A percentile compares a stretch with the other conserved stretches of the same genome.
Evolutionary conservation across 2,797 vertebrate species (phyloP).

Genomic region (Lutjanus argentimaculatus): DNA sequence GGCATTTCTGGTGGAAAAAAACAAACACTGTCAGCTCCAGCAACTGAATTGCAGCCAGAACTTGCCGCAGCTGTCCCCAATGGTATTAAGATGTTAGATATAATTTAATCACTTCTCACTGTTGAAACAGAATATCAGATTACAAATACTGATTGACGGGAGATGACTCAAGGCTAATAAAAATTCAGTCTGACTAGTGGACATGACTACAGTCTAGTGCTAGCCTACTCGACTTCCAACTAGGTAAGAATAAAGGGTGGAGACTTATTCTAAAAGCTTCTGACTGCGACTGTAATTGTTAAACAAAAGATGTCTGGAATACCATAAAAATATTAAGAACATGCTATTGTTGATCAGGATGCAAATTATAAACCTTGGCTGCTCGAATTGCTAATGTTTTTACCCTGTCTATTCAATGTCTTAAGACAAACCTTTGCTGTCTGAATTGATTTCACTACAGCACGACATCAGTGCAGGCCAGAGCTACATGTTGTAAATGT

Average conservation of each 20-base stretch:
- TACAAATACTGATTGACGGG: background rate
- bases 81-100: too few relatives aligned
- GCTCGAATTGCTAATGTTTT: background rate
- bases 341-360: background rate
- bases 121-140: background rate
- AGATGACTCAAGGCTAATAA: background rate
- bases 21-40: too few relatives aligned
- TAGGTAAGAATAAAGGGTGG: background rate
- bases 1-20: too few relatives aligned
- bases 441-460: background rate
- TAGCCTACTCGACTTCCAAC: too few relatives aligned
- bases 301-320: background rate
- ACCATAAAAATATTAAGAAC: background rate
- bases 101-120: background rate
- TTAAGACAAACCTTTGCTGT: background rate
- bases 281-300: background rate
- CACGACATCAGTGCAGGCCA: background rate
- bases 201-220: background rate
- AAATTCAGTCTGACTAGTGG: background rate
- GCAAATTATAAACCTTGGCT: background rate
- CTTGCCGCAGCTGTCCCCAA: too few relatives aligned
- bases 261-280: background rate
- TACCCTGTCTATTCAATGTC: background rate
- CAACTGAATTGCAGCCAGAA: too few relatives aligned
- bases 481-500: background rate